These are phyloP conservation scores for Cephalopholis sonnerati DNA, from an alignment of 2,113 vertebrate species.

Conservation along the genomic window DNA sequence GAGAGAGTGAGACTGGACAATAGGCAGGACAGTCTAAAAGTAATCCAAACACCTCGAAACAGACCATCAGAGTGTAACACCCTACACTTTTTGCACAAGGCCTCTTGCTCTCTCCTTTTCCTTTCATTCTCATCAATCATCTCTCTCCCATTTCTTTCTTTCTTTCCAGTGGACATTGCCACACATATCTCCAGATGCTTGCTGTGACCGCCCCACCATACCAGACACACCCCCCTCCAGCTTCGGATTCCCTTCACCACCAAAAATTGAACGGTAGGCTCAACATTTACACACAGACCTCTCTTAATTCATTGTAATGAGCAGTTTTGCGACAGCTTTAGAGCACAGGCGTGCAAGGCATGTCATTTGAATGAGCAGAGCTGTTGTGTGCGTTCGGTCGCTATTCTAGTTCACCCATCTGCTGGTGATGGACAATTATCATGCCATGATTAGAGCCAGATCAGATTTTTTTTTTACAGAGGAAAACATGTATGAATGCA, in stretches of 20 bases:
- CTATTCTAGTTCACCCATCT: conserved; percentile 68
- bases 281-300: conserved; percentile 77
- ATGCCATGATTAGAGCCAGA: conserved; percentile 71
- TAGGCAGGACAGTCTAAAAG: conserved; percentile 47
- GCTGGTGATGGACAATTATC: conserved; percentile 70
- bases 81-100: conserved; percentile 33
- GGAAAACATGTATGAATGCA: conserved; percentile 21
- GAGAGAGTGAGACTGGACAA: conserved; percentile 51
- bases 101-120: conserved; percentile 11
- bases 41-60: conserved; percentile 60
- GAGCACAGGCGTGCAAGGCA: conserved; percentile 76
- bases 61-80: conserved; percentile 42
- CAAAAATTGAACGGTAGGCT: conserved; percentile 80
- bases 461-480: conserved; percentile 43
- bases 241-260: conserved; percentile 73
- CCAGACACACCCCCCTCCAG: conserved; percentile 73
- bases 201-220: conserved; percentile 63
- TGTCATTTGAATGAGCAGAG: conserved; percentile 77
- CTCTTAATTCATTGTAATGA: conserved; percentile 84
- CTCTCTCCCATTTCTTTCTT: conserved; percentile 35
- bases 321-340: conserved; percentile 81
- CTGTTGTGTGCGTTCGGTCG: conserved; percentile 68
- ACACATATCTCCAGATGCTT: conserved; percentile 76
- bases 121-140: conserved; percentile 56
- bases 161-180: conserved; percentile 67